Evolutionary conservation across 2,113 vertebrate genomes (phyloP), one percentile per base, ranked within the genome.

Genomic region (Hippocampus abdominalis): DNA sequence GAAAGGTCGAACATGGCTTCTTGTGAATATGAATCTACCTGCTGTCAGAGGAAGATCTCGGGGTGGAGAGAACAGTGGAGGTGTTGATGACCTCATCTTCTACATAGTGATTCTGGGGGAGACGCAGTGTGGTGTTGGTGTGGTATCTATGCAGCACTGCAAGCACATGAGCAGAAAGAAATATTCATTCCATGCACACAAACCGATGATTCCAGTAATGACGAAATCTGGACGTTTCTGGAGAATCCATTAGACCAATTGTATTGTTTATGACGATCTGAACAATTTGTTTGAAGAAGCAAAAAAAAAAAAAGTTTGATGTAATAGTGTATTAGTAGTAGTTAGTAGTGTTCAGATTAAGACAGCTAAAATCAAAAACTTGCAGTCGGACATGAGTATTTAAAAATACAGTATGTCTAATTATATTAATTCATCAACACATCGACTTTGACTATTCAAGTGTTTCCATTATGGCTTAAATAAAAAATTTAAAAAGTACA

Each of bases 41-140:
- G 88, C 36, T 81, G 77, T 92, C 89, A 21, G 84, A 73, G 8
- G 81, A 7, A 66, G 89, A 86, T 21, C 73, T 81, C 48, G 87
- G 76, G 18, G 81, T 68, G 49, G 91, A 89, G 74, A 93, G 88
- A 63, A 90, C 69, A 0, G 85, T 70, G 0, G 93, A 91, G 46
- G 79, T 80, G 77, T 51, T 91, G 80, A 92, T 74, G 68, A 92
- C 83, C 68, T 94, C 92, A n/a, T 91, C 92, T 66, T 94, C 91
- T 44, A 92, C 88, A 16, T 90, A 86, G 75, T 90, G 91, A 70
- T 77, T 87, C 82, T 89, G 91, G 1, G 91, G 69, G 21, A 93
- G 84, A 16, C 92, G 87, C 66, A 92, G 83, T 1, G 87, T 69
- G 23, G 36, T 65, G 73, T 64, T 89, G 48, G 80, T 86, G 74